Base-by-base conservation (phyloP, 2,888 invertebrate species). In the Apodemia mormo region DNA sequence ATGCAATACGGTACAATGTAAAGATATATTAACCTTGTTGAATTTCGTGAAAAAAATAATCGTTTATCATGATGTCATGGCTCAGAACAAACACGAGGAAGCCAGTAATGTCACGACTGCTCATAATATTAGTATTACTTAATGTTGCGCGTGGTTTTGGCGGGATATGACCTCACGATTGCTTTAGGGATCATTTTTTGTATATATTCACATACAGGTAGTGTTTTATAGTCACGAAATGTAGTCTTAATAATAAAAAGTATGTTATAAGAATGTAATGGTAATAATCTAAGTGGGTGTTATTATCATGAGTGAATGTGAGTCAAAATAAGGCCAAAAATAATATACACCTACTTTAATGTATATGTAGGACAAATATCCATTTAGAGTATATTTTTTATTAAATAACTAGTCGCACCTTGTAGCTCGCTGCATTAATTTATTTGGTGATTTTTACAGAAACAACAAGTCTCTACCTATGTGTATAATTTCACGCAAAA, bases 81-180 rank as follows among this genome's bases (percentile, higher is more conserved):
- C 68, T 12, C 70, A 74, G 76, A 78, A 73, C 72, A 76, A 74
- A 75, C 73, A 84, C 72, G 79, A 86, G 87, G 87, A 86, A 88
- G 87, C 82, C 71, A 71, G 76, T 68, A 67, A 72, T 79, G 79
- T 81, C 79, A 82, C 80, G 81, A 85, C 80, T n/a, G 79, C 78
- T 70, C 78, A 75, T 80, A 82, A 81, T 80, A 81, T 78, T 83
- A 80, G 76, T 80, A 80, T 83, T 84, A 84, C 78, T 74, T 81
- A 82, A 83, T 75, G 78, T 69, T 75, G 75, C 75, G 76, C 79
- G 77, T 75, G 78, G 74, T 75, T 52, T 70, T 22, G 68, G 66
- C 81, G 81, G 83, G 83, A 82, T 80, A 73, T 73, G 82, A 76
- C 76, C 81, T 81, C 84, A 84, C 81, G 82, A 52, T 12, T 12